Base-by-base conservation (phyloP, 1,140 invertebrate genomes). In the Drosophila setifemur region DNA sequence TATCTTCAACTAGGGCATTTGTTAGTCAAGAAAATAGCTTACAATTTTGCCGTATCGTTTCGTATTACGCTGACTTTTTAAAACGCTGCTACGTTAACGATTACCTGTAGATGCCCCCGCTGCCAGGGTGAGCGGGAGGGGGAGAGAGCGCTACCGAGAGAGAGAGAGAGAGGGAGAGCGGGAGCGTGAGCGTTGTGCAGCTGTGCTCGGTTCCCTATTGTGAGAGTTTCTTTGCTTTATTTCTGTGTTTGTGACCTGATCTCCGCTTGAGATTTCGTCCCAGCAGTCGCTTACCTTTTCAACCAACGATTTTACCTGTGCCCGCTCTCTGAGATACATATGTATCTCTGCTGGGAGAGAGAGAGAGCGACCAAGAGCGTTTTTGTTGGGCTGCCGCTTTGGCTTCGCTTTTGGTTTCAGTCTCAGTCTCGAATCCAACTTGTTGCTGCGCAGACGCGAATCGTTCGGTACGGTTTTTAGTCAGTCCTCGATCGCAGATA, bases 361-460 rank as follows among this genome's bases (percentile, higher is more conserved):
- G 50, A 40, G 42, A 12, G 42, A 14, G 37, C 18, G 40, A n/a
- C n/a, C 14, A 9, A 44, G 25, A 25, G 45, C 16, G 49, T 73
- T 31, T 57, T 50, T n/a, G n/a, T 35, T 42, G 45, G 55, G 42
- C 28, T 18, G 6, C 25, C 45, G 21, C 45, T 61, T 61, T 47
- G 57, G 57, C 42, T 60, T 60, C 53, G 73, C 39, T 55, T 67
- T 74, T 54, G 64, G 57, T 45, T 71, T 83, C 74, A 89, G 87
- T 89, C 81, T 83, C 74, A 89, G 87, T 89, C 81, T 82, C 71
- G 74, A 83, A 68, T 58, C 66, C 40, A 78, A 89, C 86, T 83
- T 89, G 75, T 83, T 70, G 77, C 82, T 89, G 87, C 87, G 74
- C 82, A 89, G 86, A 79, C 81, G 86, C 86, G 63, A 75, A 69